A percentile compares a stretch with the other conserved stretches of the same genome.
phyloP scores from a whole-genome alignment of 2,888 invertebrate species.

The Drosophila paranaensis region DNA sequence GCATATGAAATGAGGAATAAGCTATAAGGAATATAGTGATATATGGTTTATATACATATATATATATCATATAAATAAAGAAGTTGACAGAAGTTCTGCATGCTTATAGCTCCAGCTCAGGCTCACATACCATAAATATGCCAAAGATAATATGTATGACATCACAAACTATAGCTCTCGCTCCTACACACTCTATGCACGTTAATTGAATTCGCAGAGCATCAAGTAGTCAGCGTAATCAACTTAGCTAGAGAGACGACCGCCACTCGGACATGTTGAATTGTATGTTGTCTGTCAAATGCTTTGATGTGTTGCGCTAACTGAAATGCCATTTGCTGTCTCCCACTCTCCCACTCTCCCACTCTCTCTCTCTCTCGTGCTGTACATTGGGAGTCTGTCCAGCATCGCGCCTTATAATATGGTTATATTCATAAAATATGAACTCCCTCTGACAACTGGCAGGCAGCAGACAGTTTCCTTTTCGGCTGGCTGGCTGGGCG shows the following conservation, averaged over 20 bases:
- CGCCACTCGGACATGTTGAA: slow-evolving; percentile 35
- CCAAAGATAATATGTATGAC: not conserved
- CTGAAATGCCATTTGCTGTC: slow-evolving; percentile 45
- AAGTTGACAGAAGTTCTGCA: too few species aligned
- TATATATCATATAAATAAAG: too few species aligned
- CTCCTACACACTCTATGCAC: too few species aligned
- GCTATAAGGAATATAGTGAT: too few species aligned
- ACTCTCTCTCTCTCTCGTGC: not conserved
- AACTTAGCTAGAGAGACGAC: not conserved
- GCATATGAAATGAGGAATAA: too few species aligned
- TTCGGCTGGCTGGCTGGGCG: slow-evolving; percentile 23
- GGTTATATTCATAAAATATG: slow-evolving; percentile 78
- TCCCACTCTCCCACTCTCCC: slow-evolving; percentile 3
- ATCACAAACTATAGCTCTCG: not conserved
- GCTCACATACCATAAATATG: not conserved
- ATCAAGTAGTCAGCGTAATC: not conserved
- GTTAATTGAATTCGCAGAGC: slow-evolving; percentile 30
- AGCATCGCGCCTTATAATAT: slow-evolving; percentile 68
- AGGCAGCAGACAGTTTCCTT: slow-evolving; percentile 55
- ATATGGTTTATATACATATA: too few species aligned
- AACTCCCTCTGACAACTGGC: slow-evolving; percentile 58
- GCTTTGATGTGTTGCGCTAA: slow-evolving; percentile 69
- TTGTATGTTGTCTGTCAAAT: slow-evolving; percentile 52
- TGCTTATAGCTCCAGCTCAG: not conserved
- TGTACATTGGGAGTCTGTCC: slow-evolving; percentile 43